These are phyloP conservation scores for Hypotaenidia okinawae DNA, from an alignment of 2,797 vertebrate species.

Conservation along the genomic window DNA sequence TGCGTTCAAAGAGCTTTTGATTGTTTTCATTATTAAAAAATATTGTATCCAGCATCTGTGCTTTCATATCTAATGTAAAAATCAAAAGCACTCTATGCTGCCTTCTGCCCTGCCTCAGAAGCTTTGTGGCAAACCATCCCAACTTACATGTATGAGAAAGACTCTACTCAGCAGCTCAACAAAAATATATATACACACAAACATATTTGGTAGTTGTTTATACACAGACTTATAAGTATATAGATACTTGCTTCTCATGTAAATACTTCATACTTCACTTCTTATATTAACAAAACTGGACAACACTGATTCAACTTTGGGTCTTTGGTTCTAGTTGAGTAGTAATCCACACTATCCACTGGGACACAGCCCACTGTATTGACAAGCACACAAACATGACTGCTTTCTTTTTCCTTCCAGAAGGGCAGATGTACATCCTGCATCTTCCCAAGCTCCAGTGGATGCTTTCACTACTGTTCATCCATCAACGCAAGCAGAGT, in stretches of 20 bases:
- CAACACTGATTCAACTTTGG: not conserved
- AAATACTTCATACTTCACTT: not conserved
- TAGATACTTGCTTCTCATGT: not conserved
- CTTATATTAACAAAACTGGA: not conserved
- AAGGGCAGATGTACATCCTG: not conserved
- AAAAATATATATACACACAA: not conserved
- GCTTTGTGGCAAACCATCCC: not conserved
- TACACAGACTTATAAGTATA: not conserved
- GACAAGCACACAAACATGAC: rapidly evolving
- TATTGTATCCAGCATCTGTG: not conserved
- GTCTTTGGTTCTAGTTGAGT: not conserved
- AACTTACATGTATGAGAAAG: not conserved
- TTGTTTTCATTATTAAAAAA: not conserved
- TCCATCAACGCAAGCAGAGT: not conserved
- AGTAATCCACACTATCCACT: not conserved
- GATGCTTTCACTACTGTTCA: not conserved
- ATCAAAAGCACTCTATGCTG: not conserved
- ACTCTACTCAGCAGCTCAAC: not conserved
- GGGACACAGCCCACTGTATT: not conserved
- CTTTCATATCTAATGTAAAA: not conserved
- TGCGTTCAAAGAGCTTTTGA: not conserved
- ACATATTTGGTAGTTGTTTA: not conserved
- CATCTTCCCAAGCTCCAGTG: not conserved
- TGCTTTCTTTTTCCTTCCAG: not conserved
- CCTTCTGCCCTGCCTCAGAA: not conserved